Evolutionary conservation across 1,140 invertebrate genomes (phyloP), one percentile per base, ranked within the genome.

Genomic region (Arctopsyche grandis): DNA sequence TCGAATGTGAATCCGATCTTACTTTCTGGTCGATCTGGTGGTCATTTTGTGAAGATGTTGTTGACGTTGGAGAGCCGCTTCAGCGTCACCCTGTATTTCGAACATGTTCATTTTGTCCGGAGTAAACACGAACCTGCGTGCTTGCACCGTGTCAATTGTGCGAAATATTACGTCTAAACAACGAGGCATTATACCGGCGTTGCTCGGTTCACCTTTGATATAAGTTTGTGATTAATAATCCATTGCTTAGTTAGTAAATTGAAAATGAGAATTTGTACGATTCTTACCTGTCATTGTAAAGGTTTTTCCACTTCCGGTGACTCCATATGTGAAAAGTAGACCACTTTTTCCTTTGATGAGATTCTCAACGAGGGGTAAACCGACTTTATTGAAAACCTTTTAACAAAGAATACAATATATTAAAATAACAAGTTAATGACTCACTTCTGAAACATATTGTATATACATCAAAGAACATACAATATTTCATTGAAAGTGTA

Each of bases 261-360:
- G 14, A 69, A 69, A 52, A 75, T n/a, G n/a, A 91, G 90, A 70
- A 93, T 86, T 44, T 93, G 88, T n/a, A 92, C 92, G 58, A 87
- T 21, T 10, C 21, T 21, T 82, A 78, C 91, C 97, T 9, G 93
- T 96, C 94, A 99, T 98, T 0, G 97, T 99, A 84, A 93, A 97
- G 0, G 98, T 99, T 89, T 99, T 96, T 0, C 98, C 98, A 81
- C 97, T 98, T 0, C 96, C 96, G 4, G 98, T 99, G 1, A 99
- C 95, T 22, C 98, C 98, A 86, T 99, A 99, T 0, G 97, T 96
- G 85, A 99, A 99, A 5, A 99, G 86, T 21, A 98, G 88, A 48
- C 94, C 95, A 90, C 98, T 99, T 86, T 94, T 94, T 56, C 94
- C 94, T 76, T 91, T 90, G 26, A 96, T 88, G 5, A 96, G 85